Conservation (phyloP, 2,888 invertebrate genomes). For the Slavum lentiscoides region DNA sequence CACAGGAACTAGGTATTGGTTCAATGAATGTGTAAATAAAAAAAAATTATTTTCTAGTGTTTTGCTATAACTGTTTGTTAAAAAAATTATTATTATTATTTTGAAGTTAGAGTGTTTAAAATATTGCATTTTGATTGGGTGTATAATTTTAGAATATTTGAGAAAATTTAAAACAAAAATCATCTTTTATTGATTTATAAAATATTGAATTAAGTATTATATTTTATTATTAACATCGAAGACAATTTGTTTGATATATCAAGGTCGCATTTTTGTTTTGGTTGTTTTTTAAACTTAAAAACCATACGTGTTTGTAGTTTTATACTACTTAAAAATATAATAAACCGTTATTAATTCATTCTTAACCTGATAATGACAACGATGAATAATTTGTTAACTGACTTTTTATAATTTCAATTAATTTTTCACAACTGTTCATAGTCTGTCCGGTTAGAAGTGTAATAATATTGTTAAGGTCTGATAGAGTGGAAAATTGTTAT, state of each 20-base stretch:
- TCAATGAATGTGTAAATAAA: neutral
- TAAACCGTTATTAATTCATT: constrained; percentile 9
- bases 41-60: too few relatives aligned
- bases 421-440: constrained; percentile 37
- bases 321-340: neutral
- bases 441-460: constrained; percentile 20
- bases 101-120: too few relatives aligned
- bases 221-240: too few relatives aligned
- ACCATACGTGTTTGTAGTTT: neutral
- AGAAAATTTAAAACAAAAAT: neutral
- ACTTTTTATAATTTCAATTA: constrained; percentile 30
- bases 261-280: too few relatives aligned
- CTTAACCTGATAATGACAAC: constrained; percentile 24
- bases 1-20: neutral
- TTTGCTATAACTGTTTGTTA: too few relatives aligned
- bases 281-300: neutral
- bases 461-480: constrained; percentile 50
- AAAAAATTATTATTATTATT: too few relatives aligned
- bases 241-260: too few relatives aligned
- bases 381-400: constrained; percentile 22
- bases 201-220: too few relatives aligned
- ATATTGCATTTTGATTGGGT: too few relatives aligned
- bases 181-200: too few relatives aligned
- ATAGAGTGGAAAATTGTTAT: constrained; percentile 48
- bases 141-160: neutral